Conservation (phyloP, 2,888 invertebrate genomes). For the Agrotis puta region DNA sequence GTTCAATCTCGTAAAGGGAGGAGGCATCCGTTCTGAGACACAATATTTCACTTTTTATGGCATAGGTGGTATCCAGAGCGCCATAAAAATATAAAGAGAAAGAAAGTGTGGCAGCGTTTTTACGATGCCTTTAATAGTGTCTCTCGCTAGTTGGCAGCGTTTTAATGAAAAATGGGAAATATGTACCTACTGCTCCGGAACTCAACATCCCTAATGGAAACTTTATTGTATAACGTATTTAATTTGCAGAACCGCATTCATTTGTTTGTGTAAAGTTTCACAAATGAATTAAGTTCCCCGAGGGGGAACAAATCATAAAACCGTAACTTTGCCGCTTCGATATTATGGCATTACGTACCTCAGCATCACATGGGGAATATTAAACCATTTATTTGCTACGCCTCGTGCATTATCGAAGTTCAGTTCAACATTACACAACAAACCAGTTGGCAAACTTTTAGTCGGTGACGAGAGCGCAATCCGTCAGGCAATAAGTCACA, state of each 20-base stretch:
- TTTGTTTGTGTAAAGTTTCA: conserved; percentile 51
- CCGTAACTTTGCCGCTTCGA: conserved; percentile 49
- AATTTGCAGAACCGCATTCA: conserved; percentile 54
- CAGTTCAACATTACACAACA: conserved; percentile 40
- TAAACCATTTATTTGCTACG: conserved; percentile 50
- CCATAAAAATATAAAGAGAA: conserved; percentile 86
- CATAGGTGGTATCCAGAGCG: conserved; percentile 84
- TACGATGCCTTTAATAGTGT: conserved; percentile 83
- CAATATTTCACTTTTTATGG: conserved; percentile 90
- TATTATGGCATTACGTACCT: conserved; percentile 42
- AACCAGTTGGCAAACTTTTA: conserved; percentile 33
- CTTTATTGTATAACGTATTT: conserved; percentile 45
- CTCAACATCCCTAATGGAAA: conserved; percentile 7
- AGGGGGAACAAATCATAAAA: conserved; percentile 57
- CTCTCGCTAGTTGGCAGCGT: conserved; percentile 72
- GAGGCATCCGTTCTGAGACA: conserved; percentile 84
- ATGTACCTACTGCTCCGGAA: conserved; percentile 5
- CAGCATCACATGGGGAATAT: conserved; percentile 53
- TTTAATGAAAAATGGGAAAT: conserved; percentile 60
- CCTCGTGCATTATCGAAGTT: conserved; percentile 46
- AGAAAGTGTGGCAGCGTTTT: conserved; percentile 82
- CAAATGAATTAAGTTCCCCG: conserved; percentile 44
- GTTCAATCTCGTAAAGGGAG: conserved; percentile 86
- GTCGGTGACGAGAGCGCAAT: conserved; percentile 70
- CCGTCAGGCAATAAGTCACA: conserved; percentile 83